Evolutionary conservation across 2,113 vertebrate species (phyloP).

Genomic region (Datnioides undecimradiatus): DNA sequence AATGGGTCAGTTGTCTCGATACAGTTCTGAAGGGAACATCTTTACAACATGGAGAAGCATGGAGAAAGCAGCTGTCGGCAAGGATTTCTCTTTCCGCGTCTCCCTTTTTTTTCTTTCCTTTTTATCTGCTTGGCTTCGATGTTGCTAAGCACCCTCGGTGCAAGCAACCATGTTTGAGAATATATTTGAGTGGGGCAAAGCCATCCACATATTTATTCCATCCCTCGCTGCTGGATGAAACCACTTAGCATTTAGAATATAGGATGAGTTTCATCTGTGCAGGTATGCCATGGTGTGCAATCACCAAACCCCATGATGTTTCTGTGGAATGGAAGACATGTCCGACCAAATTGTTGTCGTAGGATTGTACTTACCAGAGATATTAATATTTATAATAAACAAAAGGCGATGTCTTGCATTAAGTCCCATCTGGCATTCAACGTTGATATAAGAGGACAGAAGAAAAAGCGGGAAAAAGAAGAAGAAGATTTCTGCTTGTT

Average conservation of each 20-base stretch:
- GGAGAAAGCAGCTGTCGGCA: constrained; percentile 86
- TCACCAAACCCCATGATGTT: constrained; percentile 25
- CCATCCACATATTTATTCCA: constrained; percentile 86
- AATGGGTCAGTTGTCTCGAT: constrained; percentile 87
- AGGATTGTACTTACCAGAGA: constrained; percentile 13
- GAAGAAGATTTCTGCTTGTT: not conserved
- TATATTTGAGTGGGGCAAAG: constrained; percentile 79
- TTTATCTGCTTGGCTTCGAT: constrained; percentile 76
- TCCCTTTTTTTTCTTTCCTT: constrained; percentile 22
- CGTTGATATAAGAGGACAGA: not conserved
- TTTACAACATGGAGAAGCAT: constrained; percentile 82
- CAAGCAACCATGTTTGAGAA: constrained; percentile 83
- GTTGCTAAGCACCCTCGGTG: constrained; percentile 83
- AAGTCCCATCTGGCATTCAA: not conserved
- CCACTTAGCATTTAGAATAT: constrained; percentile 75
- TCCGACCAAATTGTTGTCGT: constrained; percentile 37
- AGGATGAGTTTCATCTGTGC: constrained; percentile 48
- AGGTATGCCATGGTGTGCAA: constrained; percentile 25
- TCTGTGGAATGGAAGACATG: constrained; percentile 10
- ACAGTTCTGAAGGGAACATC: constrained; percentile 80
- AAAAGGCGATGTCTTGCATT: constrained; percentile 5
- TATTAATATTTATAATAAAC: constrained; percentile 49
- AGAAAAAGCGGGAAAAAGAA: not conserved
- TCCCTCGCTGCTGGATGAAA: constrained; percentile 81
- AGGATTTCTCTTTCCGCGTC: constrained; percentile 81